Conservation (phyloP, 2,113 vertebrate species). For the Corapipo altera region DNA sequence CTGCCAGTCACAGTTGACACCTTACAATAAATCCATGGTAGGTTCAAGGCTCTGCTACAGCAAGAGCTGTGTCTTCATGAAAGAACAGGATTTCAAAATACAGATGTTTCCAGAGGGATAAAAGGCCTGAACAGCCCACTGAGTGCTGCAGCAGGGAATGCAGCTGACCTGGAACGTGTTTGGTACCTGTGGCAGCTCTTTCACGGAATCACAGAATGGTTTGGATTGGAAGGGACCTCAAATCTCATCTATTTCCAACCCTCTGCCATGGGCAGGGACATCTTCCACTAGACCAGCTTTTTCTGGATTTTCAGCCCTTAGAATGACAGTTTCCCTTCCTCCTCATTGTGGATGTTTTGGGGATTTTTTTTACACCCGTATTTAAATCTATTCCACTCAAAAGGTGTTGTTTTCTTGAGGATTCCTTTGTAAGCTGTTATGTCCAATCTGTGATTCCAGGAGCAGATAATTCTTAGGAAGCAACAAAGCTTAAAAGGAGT, state of each 20-base stretch:
- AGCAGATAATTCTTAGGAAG: not conserved
- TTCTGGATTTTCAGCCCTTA: not conserved
- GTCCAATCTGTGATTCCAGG: not conserved
- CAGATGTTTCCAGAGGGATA: not conserved
- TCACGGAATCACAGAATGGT: not conserved
- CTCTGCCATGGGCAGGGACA: accelerated
- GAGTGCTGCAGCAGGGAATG: not conserved
- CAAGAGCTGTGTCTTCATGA: not conserved
- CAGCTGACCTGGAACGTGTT: not conserved
- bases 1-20: not conserved
- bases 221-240: not conserved
- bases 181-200: not conserved
- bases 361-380: accelerated
- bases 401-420: not conserved
- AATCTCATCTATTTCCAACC: not conserved
- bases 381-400: not conserved
- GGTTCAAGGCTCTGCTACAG: not conserved
- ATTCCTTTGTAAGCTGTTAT: not conserved
- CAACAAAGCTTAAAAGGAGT: not conserved
- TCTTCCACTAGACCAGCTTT: not conserved
- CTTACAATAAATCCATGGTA: not conserved
- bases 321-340: not conserved
- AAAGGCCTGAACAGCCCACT: not conserved
- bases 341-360: not conserved
- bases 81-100: not conserved